Evolutionary conservation across 2,888 invertebrate genomes (phyloP).

Genomic region (Alloplasta piceator): DNA sequence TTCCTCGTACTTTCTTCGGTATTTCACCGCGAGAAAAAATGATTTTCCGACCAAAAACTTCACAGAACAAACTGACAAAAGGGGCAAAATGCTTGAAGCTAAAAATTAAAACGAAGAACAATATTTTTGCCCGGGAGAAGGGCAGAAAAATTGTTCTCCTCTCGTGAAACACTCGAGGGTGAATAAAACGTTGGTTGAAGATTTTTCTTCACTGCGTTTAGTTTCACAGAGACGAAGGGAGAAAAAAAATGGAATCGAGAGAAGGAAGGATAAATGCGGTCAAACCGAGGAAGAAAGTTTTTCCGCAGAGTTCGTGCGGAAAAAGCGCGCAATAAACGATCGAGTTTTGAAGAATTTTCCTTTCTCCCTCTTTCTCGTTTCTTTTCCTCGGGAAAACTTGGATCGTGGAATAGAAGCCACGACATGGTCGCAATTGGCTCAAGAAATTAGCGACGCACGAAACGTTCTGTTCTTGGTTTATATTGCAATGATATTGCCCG

Average conservation of each 20-base stretch:
- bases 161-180: too few species aligned
- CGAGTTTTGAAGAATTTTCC: not conserved
- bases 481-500: not conserved
- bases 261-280: slow-evolving; percentile 16
- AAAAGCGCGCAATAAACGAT: slow-evolving; percentile 5
- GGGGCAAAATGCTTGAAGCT: too few species aligned
- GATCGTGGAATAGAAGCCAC: too few species aligned
- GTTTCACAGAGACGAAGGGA: not conserved
- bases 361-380: slow-evolving; percentile 5
- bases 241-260: not conserved
- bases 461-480: slow-evolving; percentile 30
- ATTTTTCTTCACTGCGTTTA: too few species aligned
- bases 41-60: too few species aligned
- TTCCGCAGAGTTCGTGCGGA: slow-evolving; percentile 24
- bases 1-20: too few species aligned
- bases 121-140: too few species aligned
- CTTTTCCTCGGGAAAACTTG: not conserved
- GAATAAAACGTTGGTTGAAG: too few species aligned
- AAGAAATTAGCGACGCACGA: slow-evolving; percentile 43
- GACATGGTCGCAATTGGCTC: slow-evolving; percentile 7
- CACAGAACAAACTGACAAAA: too few species aligned
- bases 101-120: too few species aligned
- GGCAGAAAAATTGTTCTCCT: too few species aligned
- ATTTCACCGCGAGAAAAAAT: too few species aligned
- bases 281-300: slow-evolving; percentile 23